Evolutionary conservation across 2,113 vertebrate species (phyloP).

Genomic region (Tetrao urogallus): DNA sequence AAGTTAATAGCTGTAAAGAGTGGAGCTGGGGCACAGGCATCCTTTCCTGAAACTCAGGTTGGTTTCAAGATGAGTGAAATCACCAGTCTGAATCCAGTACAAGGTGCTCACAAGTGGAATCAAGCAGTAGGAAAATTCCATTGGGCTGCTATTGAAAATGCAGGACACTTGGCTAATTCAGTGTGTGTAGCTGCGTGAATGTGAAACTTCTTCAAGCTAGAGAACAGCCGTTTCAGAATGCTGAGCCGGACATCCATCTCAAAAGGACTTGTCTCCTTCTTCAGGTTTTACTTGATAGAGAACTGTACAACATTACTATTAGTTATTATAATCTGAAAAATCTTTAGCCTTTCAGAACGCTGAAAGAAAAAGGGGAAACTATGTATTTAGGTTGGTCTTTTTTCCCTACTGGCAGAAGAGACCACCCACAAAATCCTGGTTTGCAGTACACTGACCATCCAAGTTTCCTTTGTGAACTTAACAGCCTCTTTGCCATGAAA

Average conservation of each 20-base stretch:
- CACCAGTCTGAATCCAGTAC: neutral
- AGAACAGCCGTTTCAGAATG: neutral
- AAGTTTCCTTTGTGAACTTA: neutral
- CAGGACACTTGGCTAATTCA: neutral
- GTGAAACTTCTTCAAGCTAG: neutral
- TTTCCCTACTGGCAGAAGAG: constrained; percentile 36
- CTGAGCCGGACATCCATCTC: neutral
- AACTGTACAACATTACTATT: neutral
- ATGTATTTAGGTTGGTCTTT: constrained; percentile 39
- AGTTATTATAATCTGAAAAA: neutral
- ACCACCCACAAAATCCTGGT: neutral
- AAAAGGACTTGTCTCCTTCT: neutral
- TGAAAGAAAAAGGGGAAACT: neutral
- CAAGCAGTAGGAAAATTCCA: neutral
- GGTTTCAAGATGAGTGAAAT: neutral
- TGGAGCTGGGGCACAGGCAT: neutral
- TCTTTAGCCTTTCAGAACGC: neutral
- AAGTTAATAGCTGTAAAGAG: neutral
- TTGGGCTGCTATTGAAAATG: neutral
- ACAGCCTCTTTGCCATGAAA: neutral
- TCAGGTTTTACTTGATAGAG: neutral
- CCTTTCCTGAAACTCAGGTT: neutral
- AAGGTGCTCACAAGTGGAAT: neutral
- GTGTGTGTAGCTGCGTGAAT: neutral
- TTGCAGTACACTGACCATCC: neutral